Evolutionary conservation across 2,797 vertebrate species (phyloP).

Genomic region (Carduelis carduelis): DNA sequence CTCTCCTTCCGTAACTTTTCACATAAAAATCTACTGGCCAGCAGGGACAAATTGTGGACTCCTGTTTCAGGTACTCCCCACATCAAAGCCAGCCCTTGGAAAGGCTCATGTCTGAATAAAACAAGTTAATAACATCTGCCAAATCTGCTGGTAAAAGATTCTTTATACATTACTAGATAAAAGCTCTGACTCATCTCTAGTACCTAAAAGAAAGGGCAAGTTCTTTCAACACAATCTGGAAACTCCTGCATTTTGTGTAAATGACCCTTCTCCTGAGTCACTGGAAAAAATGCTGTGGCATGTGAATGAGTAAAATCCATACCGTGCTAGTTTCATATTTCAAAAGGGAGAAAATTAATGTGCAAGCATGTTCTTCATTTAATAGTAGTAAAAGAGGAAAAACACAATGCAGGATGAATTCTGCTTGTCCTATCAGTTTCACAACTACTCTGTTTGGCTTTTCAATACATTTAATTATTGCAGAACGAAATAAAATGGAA

Average conservation of each 20-base stretch:
- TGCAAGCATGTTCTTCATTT: slow-evolving; percentile 18
- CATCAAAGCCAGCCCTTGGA: background rate
- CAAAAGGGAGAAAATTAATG: slow-evolving; percentile 50
- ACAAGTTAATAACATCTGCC: slow-evolving; percentile 34
- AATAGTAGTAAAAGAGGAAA: background rate
- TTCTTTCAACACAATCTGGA: slow-evolving; percentile 73
- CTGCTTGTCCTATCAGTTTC: background rate
- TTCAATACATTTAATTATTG: background rate
- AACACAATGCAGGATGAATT: background rate
- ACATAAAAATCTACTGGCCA: background rate
- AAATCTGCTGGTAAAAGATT: slow-evolving; percentile 49
- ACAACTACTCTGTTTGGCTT: background rate
- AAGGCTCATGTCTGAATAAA: background rate
- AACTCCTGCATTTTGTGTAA: slow-evolving; percentile 73
- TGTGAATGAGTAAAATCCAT: slow-evolving; percentile 68
- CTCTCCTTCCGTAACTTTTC: background rate
- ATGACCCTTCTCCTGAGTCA: slow-evolving; percentile 73
- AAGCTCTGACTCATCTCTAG: slow-evolving; percentile 48
- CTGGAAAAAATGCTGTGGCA: slow-evolving; percentile 68
- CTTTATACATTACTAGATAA: slow-evolving; percentile 54
- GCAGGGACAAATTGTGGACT: accelerated
- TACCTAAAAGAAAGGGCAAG: slow-evolving; percentile 59
- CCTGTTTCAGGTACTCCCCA: background rate
- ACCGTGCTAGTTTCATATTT: slow-evolving; percentile 41
- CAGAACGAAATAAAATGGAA: background rate